Evolutionary conservation across 2,888 invertebrate species (phyloP), one percentile per base, ranked within the genome.

Genomic region (Sturmia bella): DNA sequence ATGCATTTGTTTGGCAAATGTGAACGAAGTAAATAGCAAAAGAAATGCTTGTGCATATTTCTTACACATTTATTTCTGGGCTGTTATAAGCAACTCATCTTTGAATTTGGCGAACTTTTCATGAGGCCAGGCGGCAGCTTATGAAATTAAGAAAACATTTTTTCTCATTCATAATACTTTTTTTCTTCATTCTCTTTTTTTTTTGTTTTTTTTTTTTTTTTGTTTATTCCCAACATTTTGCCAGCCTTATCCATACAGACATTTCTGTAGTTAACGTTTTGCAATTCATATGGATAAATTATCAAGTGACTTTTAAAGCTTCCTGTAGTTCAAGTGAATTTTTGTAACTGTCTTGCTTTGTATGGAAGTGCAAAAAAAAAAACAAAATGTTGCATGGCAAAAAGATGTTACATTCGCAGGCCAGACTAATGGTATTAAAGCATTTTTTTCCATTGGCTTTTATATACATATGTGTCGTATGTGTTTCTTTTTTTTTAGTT

Each of bases 291-390:
- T 19, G 56, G 45, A 41, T 17, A 32, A n/a, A 59, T 43, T 24
- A 59, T 41, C 74, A 70, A 78, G 70, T 82, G 64, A 66, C 50
- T 43, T 66, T 54, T 64, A 43, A 54, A 74, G 56, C 78, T 82
- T 82, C 82, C 82, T 82, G 74, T 45, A 68, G 70, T 82, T 56
- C 48, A 82, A 27, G 64, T 82, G 63, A 69, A 69, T 56, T 68
- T 32, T 45, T 43, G 7, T 37, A 45, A 4, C 45, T 66, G 45
- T 19, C 24, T 11, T 27, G 0, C 24, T 27, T 21, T 13, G 11
- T 61, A 11, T 50, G 75, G 32, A 69, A 76, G 32, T 32, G 32
- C 27, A 27, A 27, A 27, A 27, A 68, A 59, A 17, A 27, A 48
- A 50, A 5, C 2, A 27, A 41, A 61, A 39, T 39, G 13, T 43